Conservation (phyloP, 2,113 vertebrate species). For the Clarias batrachus region DNA sequence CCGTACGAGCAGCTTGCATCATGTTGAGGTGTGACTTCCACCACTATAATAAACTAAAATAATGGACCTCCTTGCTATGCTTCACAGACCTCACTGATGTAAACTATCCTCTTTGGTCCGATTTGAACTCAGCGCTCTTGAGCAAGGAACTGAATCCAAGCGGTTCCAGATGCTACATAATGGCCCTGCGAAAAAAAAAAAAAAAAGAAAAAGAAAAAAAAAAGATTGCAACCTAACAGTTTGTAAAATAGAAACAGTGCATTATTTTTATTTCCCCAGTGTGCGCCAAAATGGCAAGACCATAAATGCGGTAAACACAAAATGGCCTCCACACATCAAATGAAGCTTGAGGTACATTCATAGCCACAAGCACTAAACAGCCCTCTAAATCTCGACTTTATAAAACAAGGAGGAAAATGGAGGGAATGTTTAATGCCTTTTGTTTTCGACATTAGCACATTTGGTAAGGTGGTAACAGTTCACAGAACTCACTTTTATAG, state of each 20-base stretch:
- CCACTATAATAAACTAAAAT: neutral
- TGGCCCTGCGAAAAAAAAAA: neutral
- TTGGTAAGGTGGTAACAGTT: neutral
- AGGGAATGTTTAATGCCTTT: neutral
- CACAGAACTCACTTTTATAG: neutral
- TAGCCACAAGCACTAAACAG: conserved; percentile 26
- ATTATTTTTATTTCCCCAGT: conserved; percentile 18
- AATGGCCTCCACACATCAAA: conserved; percentile 12
- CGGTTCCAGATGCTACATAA: conserved; percentile 8
- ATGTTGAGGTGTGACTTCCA: neutral
- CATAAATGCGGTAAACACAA: conserved; percentile 27
- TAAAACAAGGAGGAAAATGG: conserved; percentile 12
- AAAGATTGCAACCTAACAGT: conserved; percentile 12
- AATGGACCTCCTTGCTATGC: neutral
- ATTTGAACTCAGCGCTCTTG: neutral
- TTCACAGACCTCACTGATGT: neutral
- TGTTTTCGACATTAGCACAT: conserved; percentile 3
- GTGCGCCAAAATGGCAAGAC: conserved; percentile 1
- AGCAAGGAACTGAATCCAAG: conserved; percentile 1
- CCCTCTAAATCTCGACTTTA: conserved; percentile 5
- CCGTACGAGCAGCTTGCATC: neutral
- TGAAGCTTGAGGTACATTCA: conserved; percentile 18
- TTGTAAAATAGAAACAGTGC: neutral
- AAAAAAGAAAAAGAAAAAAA: neutral
- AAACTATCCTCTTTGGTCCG: conserved; percentile 12